phyloP scores from a whole-genome alignment of 1,140 invertebrate genomes.

The Drosophila tropicalis region DNA sequence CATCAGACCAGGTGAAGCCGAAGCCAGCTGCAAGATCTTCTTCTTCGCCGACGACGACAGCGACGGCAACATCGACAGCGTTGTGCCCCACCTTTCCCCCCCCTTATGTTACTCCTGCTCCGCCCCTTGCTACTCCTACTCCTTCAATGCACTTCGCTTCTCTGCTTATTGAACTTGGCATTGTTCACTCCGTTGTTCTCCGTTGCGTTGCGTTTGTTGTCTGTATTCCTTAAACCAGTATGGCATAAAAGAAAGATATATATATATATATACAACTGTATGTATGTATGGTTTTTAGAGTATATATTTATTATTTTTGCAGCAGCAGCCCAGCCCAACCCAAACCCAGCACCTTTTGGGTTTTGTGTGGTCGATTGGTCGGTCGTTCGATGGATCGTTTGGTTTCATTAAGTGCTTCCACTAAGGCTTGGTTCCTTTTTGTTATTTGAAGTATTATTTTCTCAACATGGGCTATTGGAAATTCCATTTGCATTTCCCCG shows the following conservation, averaged over 20 bases:
- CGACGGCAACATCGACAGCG: not conserved
- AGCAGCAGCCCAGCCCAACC: slow-evolving; percentile 13
- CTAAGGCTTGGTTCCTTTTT: slow-evolving; percentile 6
- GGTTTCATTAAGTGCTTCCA: not conserved
- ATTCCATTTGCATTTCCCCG: slow-evolving; percentile 1
- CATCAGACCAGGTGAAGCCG: slow-evolving; percentile 32
- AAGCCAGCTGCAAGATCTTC: slow-evolving; percentile 55
- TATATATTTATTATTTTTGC: slow-evolving; percentile 8
- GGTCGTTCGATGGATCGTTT: too few relatives aligned
- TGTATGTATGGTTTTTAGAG: slow-evolving; percentile 34
- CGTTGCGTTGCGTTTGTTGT: slow-evolving; percentile 27
- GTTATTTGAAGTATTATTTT: not conserved
- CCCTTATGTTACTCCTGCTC: too few relatives aligned
- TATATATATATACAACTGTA: slow-evolving; percentile 38
- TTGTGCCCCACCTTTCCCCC: not conserved
- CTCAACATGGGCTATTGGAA: not conserved
- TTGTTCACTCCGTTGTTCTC: slow-evolving; percentile 55
- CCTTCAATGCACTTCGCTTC: slow-evolving; percentile 44
- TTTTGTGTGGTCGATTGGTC: not conserved
- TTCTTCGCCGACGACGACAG: slow-evolving; percentile 34
- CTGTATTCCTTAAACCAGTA: slow-evolving; percentile 77
- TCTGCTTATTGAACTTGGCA: slow-evolving; percentile 66
- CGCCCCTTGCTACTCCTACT: too few relatives aligned
- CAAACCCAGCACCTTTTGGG: slow-evolving; percentile 9
- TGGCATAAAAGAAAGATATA: slow-evolving; percentile 59